Conservation (phyloP, 2,888 invertebrate genomes). For the Melanotus villosus region DNA sequence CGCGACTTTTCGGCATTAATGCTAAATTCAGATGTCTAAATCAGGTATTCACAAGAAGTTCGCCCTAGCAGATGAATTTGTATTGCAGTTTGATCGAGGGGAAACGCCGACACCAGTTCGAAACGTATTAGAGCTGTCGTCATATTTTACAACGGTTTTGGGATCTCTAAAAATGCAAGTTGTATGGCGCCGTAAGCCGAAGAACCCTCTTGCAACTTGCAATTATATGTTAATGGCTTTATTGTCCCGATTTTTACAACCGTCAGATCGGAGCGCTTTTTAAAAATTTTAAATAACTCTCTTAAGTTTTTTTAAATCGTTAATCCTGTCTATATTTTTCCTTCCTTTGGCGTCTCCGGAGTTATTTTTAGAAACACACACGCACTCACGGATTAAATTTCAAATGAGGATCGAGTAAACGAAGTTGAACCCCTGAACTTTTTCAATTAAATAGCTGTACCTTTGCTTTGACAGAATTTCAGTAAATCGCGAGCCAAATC, state of each 20-base stretch:
- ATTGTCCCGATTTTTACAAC: constrained; percentile 1
- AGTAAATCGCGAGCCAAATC: constrained; percentile 58
- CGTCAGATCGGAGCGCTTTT: not conserved
- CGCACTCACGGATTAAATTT: constrained; percentile 7
- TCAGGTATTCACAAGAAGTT: constrained; percentile 33
- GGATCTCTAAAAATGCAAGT: constrained; percentile 15
- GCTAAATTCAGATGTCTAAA: constrained; percentile 28
- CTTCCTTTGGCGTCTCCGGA: not conserved
- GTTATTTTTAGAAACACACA: constrained; percentile 13
- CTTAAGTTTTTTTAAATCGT: not conserved
- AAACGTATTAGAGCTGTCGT: constrained; percentile 28
- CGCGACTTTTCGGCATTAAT: constrained; percentile 8
- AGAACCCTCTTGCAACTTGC: not conserved
- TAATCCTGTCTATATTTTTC: not conserved
- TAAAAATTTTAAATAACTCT: too few relatives aligned
- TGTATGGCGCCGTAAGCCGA: constrained; percentile 3
- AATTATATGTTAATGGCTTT: constrained; percentile 1
- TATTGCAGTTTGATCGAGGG: constrained; percentile 30
- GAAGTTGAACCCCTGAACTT: constrained; percentile 25
- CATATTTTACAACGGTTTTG: constrained; percentile 21
- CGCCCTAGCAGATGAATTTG: constrained; percentile 36
- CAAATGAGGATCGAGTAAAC: constrained; percentile 14
- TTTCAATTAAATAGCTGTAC: constrained; percentile 40
- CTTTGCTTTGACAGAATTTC: constrained; percentile 50
- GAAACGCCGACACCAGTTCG: constrained; percentile 27